Evolutionary conservation across 2,113 vertebrate genomes (phyloP).

Genomic region (Hypanus sabinus): DNA sequence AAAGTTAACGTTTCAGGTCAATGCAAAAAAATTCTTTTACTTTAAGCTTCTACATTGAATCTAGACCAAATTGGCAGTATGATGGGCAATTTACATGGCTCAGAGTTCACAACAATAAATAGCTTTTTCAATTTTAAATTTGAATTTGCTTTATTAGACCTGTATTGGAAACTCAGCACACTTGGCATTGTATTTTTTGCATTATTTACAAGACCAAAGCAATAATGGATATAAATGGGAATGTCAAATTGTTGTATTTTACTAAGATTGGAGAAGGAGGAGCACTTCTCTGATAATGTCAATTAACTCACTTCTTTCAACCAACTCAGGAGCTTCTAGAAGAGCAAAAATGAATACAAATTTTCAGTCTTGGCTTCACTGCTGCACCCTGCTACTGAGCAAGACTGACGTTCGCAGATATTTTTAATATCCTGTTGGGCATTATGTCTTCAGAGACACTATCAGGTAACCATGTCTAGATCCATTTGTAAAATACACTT

Average conservation of each 20-base stretch:
- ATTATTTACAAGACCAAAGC: not conserved
- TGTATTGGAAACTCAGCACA: not conserved
- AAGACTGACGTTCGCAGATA: not conserved
- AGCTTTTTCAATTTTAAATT: not conserved
- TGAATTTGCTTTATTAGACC: not conserved
- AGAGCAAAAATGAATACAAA: not conserved
- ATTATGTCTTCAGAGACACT: not conserved
- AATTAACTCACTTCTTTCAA: not conserved
- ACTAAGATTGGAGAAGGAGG: not conserved
- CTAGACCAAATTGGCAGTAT: not conserved
- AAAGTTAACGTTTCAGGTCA: too few relatives aligned
- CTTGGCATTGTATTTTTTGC: not conserved
- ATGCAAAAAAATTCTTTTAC: not conserved
- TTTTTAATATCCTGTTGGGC: not conserved
- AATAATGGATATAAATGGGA: not conserved
- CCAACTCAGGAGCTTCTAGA: not conserved
- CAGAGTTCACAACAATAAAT: not conserved
- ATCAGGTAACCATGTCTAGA: not conserved
- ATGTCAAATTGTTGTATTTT: not conserved
- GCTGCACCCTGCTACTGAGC: not conserved
- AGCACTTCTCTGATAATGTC: not conserved
- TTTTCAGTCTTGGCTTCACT: not conserved
- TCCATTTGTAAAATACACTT: not conserved
- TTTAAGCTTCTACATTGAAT: not conserved
- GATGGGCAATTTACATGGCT: too few relatives aligned